phyloP scores from a whole-genome alignment of 2,113 vertebrate genomes.

The Murina feae region DNA sequence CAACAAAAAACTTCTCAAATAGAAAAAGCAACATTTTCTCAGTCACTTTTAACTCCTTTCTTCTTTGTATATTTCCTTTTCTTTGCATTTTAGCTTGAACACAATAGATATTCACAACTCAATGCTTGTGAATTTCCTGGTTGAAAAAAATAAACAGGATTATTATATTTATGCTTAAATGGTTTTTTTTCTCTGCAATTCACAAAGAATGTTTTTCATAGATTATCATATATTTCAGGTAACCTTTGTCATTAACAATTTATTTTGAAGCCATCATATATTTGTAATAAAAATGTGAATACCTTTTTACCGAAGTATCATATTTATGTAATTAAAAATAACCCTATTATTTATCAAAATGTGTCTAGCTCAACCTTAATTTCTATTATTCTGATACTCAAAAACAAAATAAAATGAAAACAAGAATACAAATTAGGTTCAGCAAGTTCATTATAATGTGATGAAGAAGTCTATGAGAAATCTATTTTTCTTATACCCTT shows the following conservation, averaged over 20 bases:
- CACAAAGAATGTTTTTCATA: not conserved
- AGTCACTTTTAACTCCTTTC: constrained; percentile 2
- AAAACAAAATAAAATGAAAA: constrained; percentile 44
- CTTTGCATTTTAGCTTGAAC: not conserved
- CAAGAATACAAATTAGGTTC: not conserved
- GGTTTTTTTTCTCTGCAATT: not conserved
- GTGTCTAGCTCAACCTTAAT: not conserved
- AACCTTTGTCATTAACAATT: not conserved
- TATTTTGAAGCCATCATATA: not conserved
- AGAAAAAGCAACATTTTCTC: not conserved
- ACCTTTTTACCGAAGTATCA: not conserved
- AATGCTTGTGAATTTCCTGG: not conserved
- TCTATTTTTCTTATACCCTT: not conserved
- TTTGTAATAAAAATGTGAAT: not conserved
- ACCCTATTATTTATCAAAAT: not conserved
- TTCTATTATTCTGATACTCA: constrained; percentile 31
- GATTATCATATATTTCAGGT: constrained; percentile 5
- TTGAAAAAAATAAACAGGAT: not conserved
- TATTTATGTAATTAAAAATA: constrained; percentile 5
- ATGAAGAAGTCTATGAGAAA: not conserved
- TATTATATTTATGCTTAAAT: not conserved
- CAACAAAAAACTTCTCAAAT: not conserved
- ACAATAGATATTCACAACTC: not conserved
- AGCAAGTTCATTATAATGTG: not conserved
- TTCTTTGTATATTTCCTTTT: not conserved